Evolutionary conservation across 2,797 vertebrate genomes (phyloP).

Genomic region (Naso thynnoides): DNA sequence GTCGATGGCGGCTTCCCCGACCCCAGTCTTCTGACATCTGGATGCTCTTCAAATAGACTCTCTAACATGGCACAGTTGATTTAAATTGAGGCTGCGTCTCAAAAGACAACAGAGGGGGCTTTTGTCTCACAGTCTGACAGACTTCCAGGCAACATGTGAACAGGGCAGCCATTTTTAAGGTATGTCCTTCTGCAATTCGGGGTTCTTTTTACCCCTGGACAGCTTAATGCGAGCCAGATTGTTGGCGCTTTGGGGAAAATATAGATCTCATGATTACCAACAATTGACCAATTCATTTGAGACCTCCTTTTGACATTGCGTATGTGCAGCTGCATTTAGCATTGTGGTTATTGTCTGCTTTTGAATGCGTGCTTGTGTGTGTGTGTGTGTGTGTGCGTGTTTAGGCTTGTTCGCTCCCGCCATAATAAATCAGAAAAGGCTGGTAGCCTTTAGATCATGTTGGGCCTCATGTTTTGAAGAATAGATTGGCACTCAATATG

Average conservation of each 20-base stretch:
- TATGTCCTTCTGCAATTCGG: slow-evolving; percentile 57
- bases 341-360: slow-evolving; percentile 51
- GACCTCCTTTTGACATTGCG: slow-evolving; percentile 64
- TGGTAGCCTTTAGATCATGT: slow-evolving; percentile 67
- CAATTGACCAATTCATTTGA: slow-evolving; percentile 82
- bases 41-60: slow-evolving; percentile 63
- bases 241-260: slow-evolving; percentile 67
- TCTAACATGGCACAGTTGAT: slow-evolving; percentile 44
- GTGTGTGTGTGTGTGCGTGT: slow-evolving; percentile 10
- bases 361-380: no score
- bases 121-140: slow-evolving; percentile 71
- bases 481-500: slow-evolving; percentile 63
- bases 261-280: slow-evolving; percentile 81
- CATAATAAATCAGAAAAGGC: slow-evolving; percentile 74
- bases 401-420: slow-evolving; percentile 48
- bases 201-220: slow-evolving; percentile 56
- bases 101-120: slow-evolving; percentile 69
- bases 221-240: slow-evolving; percentile 79
- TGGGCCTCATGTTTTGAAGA: slow-evolving; percentile 68
- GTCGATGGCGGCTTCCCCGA: slow-evolving; percentile 39
- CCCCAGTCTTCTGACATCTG: slow-evolving; percentile 72
- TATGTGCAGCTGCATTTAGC: slow-evolving; percentile 71
- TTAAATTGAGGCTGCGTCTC: slow-evolving; percentile 49
- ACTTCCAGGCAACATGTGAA: slow-evolving; percentile 71
- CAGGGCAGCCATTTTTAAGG: slow-evolving; percentile 59